Evolutionary conservation across 2,113 vertebrate species (phyloP), one percentile per base, ranked within the genome.

Genomic region (Larimichthys crocea): DNA sequence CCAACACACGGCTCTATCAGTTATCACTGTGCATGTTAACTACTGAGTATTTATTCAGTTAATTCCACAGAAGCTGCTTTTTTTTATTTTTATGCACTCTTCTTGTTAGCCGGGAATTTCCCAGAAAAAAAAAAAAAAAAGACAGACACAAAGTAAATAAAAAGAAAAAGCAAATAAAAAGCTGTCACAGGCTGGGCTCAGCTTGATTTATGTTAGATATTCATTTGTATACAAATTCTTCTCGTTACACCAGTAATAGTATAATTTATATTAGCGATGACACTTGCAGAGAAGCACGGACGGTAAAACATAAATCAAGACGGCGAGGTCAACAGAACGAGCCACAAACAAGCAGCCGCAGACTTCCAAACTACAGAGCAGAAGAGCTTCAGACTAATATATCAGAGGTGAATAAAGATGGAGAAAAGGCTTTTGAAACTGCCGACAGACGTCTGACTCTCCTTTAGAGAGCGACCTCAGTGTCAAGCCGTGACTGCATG

Each of bases 361-460:
- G 4, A 52, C 29, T 40, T 68, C 24, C 46, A 5, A 68, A 52
- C 24, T 1, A 49, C 10, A 16, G n/a, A 67, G 11, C 55, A 40
- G 48, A 57, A 57, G 11, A 8, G 0, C 42, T 22, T 6, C 31
- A 31, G 22, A 46, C 4, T 24, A 10, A 60, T 42, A 60, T 40
- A 52, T 42, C 55, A 42, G 12, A 19, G 46, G 15, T 40, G n/a
- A 42, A 40, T 40, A 40, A 52, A 62, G 35, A 40, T 40, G 35
- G 35, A 31, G 7, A n/a, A 73, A 62, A 40, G 20, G 24, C 59
- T 74, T 74, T 52, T 63, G 29, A 74, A 74, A 63, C 29, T 19
- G 71, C 3, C 1, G 10, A 31, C 52, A 73, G 52, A 60, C n/a
- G 15, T 84, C 62, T 78, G 35, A n/a, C 20, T 17, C 50, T 65